Evolutionary conservation across 2,888 invertebrate genomes (phyloP).

Genomic region (Hoplodrina ambigua): DNA sequence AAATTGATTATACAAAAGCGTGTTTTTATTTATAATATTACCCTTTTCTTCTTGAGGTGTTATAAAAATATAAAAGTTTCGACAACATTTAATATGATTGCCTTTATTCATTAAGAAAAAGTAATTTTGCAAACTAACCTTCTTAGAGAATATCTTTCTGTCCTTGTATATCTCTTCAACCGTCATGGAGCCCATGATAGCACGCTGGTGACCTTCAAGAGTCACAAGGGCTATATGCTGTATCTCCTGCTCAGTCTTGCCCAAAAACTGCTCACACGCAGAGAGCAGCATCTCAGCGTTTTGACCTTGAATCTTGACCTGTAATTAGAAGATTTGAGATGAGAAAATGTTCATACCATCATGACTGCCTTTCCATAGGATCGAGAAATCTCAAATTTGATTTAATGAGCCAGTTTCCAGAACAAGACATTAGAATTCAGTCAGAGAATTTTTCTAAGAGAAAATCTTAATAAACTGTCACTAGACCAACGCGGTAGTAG

Average conservation of each 20-base stretch:
- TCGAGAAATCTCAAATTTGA: no score
- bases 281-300: constrained; percentile 97
- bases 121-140: constrained; percentile 69
- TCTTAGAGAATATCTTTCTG: constrained; percentile 98
- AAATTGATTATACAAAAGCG: no score
- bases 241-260: constrained; percentile 96
- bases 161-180: constrained; percentile 99
- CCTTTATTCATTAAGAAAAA: not conserved
- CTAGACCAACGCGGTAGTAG: no score
- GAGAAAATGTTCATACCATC: not conserved
- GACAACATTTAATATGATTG: not conserved
- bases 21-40: no score
- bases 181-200: constrained; percentile 99
- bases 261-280: constrained; percentile 98
- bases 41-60: no score
- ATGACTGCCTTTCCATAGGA: no score
- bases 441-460: no score
- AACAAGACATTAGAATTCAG: no score
- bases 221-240: constrained; percentile 97
- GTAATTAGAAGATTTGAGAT: constrained; percentile 57
- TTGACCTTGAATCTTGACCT: constrained; percentile 97
- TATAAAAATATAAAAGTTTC: no score
- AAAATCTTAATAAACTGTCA: no score
- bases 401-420: no score
- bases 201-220: constrained; percentile 97